Conservation (phyloP, 2,113 vertebrate species). For the Progne subis region DNA sequence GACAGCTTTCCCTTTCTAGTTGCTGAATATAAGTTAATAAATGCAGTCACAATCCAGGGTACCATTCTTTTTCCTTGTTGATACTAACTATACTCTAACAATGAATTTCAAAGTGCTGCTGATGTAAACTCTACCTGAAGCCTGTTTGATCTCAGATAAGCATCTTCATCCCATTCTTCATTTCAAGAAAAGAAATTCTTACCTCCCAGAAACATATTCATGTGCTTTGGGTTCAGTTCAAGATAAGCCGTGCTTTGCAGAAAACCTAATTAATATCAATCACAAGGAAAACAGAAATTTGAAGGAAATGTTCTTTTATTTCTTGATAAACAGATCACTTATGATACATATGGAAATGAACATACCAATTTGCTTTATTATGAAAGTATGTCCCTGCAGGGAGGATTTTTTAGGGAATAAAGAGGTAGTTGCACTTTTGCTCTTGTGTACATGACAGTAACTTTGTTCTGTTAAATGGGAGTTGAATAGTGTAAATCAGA, state of each 20-base stretch:
- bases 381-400: background rate
- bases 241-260: conserved; percentile 74
- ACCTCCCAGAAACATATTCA: conserved; percentile 62
- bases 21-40: conserved; percentile 70
- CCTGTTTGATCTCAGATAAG: conserved; percentile 75
- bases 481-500: background rate
- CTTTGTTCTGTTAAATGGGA: background rate
- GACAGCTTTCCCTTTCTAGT: conserved; percentile 33
- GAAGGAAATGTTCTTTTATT: conserved; percentile 67
- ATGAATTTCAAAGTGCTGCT: conserved; percentile 74
- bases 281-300: conserved; percentile 70
- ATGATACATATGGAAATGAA: conserved; percentile 16
- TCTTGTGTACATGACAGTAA: background rate
- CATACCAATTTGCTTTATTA: conserved; percentile 51
- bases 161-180: conserved; percentile 77
- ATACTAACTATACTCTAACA: conserved; percentile 67
- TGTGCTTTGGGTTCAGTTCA: conserved; percentile 70
- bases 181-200: conserved; percentile 69
- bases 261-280: conserved; percentile 80
- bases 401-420: background rate
- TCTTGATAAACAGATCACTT: conserved; percentile 73
- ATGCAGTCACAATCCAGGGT: conserved; percentile 61
- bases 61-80: conserved; percentile 67
- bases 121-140: conserved; percentile 76
- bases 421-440: background rate